Percentiles rank a stretch among this genome's conserved stretches.
Conservation (phyloP, 1,140 invertebrate species). For the Atopsyche davidsoni region DNA sequence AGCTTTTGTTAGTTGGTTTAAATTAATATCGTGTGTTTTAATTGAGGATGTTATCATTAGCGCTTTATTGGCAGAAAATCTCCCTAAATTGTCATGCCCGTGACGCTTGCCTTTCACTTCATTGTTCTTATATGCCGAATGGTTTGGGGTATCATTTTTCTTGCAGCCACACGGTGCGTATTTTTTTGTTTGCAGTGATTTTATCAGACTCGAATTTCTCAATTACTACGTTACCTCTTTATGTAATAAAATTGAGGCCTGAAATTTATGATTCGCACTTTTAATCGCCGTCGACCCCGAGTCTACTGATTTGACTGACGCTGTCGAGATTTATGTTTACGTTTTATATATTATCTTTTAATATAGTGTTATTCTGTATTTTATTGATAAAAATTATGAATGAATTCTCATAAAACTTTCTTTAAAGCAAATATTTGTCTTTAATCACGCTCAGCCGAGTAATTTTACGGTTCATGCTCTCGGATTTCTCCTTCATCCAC, state of each 20-base stretch:
- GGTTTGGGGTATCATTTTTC: slow-evolving; percentile 15
- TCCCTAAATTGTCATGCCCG: slow-evolving; percentile 7
- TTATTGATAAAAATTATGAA: no score
- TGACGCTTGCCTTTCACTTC: slow-evolving; percentile 21
- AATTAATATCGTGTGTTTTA: background rate
- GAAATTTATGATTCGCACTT: slow-evolving; percentile 6
- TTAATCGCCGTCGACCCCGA: no score
- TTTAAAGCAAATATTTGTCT: no score
- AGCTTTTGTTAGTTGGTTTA: no score
- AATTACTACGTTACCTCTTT: slow-evolving; percentile 15
- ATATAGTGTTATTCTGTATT: no score
- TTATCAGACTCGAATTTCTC: slow-evolving; percentile 19
- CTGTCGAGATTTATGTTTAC: no score
- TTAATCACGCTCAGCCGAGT: no score
- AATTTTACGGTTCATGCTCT: slow-evolving; percentile 16
- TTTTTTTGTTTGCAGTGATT: slow-evolving; percentile 10
- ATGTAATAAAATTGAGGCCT: slow-evolving; percentile 9
- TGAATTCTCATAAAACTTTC: no score
- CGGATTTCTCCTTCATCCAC: slow-evolving; percentile 23
- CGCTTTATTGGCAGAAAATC: background rate
- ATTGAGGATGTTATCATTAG: background rate
- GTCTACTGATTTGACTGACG: no score
- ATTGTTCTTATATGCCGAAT: slow-evolving; percentile 15
- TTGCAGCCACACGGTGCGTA: slow-evolving; percentile 5
- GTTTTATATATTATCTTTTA: no score